phyloP scores from a whole-genome alignment of 2,888 invertebrate genomes.

The Eueremaeus valkanovi region DNA sequence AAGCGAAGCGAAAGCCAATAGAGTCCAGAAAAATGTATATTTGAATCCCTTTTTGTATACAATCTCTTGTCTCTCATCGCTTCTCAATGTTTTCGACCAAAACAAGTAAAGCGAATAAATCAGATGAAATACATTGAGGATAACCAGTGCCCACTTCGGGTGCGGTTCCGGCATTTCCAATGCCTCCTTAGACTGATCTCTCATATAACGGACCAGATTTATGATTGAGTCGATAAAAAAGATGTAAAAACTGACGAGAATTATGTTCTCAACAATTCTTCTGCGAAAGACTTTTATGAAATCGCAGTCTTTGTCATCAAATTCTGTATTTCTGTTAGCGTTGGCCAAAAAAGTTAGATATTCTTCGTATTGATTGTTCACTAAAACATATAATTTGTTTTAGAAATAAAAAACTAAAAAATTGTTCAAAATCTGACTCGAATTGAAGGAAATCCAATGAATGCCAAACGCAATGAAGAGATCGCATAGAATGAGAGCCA shows the following conservation, averaged over 20 bases:
- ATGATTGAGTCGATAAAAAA: background rate
- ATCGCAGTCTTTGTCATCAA: background rate
- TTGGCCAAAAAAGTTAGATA: background rate
- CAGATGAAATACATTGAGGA: background rate
- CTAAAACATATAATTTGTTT: background rate
- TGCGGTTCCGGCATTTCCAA: background rate
- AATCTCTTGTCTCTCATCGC: background rate
- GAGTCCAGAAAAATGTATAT: constrained; percentile 1
- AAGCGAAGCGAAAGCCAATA: background rate
- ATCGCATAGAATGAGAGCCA: background rate
- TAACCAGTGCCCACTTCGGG: background rate
- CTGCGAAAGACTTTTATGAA: constrained; percentile 6
- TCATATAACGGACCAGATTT: background rate
- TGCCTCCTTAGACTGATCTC: background rate
- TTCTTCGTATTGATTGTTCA: background rate
- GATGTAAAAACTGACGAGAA: constrained; percentile 12
- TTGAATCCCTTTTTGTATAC: background rate
- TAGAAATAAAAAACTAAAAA: background rate
- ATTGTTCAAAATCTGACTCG: background rate
- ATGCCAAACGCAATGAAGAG: background rate
- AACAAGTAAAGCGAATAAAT: background rate
- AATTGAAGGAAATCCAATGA: background rate
- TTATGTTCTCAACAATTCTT: constrained; percentile 1
- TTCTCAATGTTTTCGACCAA: background rate
- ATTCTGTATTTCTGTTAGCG: background rate